Conservation (phyloP, 2,797 vertebrate genomes). For the Lycodopsis pacificus region DNA sequence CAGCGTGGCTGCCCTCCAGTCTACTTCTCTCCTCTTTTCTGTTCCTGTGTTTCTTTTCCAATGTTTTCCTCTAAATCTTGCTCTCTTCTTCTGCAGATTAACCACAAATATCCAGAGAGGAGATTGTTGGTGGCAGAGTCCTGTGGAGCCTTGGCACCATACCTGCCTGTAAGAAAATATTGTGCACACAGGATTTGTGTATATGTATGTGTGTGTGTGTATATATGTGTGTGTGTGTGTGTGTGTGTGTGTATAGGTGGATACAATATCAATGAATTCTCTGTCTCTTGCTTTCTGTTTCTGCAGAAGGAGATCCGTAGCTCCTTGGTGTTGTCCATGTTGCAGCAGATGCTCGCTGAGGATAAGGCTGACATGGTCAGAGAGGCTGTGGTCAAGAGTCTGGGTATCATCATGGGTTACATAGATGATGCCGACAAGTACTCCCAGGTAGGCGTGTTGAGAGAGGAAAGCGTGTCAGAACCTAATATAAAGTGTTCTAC, state of each 20-base stretch:
- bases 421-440: conserved; percentile 99
- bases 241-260: neutral
- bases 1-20: conserved; percentile 60
- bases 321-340: conserved; percentile 97
- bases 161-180: conserved; percentile 93
- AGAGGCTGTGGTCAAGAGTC: conserved; percentile 98
- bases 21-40: conserved; percentile 54
- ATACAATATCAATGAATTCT: neutral
- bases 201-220: too few relatives aligned
- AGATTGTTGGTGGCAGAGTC: conserved; percentile 97
- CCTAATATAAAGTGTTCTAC: neutral
- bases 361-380: conserved; percentile 99
- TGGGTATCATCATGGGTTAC: conserved; percentile 98
- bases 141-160: conserved; percentile 96
- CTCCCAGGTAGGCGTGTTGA: conserved; percentile 86
- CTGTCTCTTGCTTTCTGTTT: conserved; percentile 28
- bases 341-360: conserved; percentile 98
- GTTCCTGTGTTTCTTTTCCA: conserved; percentile 45
- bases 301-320: conserved; percentile 98
- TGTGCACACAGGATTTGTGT: neutral
- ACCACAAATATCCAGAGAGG: conserved; percentile 99
- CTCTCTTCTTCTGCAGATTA: conserved; percentile 87
- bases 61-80: conserved; percentile 25
- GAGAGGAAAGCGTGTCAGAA: neutral
- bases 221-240: too few relatives aligned